A percentile compares a stretch with the other conserved stretches of the same genome.
Evolutionary conservation across 2,888 invertebrate genomes (phyloP).

Genomic region (Drosophila prolongata): DNA sequence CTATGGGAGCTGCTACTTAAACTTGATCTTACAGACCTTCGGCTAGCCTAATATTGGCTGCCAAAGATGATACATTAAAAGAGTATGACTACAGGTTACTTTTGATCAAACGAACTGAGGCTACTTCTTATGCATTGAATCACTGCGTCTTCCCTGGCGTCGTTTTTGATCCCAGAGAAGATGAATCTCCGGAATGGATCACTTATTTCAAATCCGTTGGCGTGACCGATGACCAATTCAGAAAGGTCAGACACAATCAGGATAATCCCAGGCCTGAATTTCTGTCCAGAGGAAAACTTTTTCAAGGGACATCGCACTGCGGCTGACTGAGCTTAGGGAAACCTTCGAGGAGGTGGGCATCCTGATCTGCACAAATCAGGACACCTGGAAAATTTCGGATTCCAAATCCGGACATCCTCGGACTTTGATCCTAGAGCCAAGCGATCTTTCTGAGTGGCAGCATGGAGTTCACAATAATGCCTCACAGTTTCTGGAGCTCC

Average conservation of each 20-base stretch:
- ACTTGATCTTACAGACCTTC: conserved; percentile 63
- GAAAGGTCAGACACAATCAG: conserved; percentile 60
- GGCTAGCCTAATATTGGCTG: conserved; percentile 72
- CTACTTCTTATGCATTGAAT: conserved; percentile 91
- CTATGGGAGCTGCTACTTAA: conserved; percentile 7
- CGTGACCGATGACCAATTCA: conserved; percentile 85
- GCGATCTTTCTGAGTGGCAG: conserved; percentile 88
- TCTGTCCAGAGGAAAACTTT: conserved; percentile 83
- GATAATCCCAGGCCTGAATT: conserved; percentile 82
- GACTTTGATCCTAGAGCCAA: conserved; percentile 83
- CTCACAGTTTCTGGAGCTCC: conserved; percentile 87
- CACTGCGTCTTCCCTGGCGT: conserved; percentile 96
- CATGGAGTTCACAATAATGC: conserved; percentile 83
- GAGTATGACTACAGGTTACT: conserved; percentile 76
- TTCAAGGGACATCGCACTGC: conserved; percentile 88
- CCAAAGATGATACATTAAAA: conserved; percentile 19
- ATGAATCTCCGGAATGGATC: conserved; percentile 89
- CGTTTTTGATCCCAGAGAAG: conserved; percentile 87
- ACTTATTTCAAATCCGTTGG: conserved; percentile 87
- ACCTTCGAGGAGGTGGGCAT: conserved; percentile 96
- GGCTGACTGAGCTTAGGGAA: conserved; percentile 94
- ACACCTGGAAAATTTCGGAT: conserved; percentile 82
- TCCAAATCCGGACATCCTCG: conserved; percentile 71
- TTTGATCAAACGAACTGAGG: conserved; percentile 87
- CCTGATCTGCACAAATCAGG: conserved; percentile 87